Conservation (phyloP, 2,797 vertebrate genomes). For the Pantherophis vulpinus region DNA sequence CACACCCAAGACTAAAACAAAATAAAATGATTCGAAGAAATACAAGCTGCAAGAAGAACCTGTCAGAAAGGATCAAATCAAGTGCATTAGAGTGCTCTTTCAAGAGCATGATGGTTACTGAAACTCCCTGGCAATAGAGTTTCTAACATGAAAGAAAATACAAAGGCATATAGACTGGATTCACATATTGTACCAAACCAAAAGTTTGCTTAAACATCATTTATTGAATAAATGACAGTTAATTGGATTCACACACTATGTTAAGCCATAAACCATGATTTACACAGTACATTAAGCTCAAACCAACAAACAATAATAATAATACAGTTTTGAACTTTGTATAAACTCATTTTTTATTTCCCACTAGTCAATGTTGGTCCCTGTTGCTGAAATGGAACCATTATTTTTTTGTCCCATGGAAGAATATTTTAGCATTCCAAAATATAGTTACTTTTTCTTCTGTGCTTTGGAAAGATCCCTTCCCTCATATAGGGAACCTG, state of each 20-base stretch:
- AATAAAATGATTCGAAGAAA: background rate
- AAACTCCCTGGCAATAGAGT: background rate
- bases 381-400: background rate
- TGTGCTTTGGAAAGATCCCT: background rate
- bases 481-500: background rate
- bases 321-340: background rate
- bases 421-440: background rate
- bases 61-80: background rate
- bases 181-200: background rate
- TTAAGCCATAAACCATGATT: background rate
- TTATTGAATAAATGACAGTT: background rate
- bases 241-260: background rate
- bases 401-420: background rate
- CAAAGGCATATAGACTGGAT: background rate
- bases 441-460: background rate
- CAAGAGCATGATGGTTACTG: background rate
- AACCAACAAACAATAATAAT: background rate
- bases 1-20: background rate
- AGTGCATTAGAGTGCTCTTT: background rate
- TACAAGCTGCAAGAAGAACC: background rate
- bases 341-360: background rate
- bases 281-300: background rate
- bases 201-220: background rate
- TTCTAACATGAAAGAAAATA: background rate
- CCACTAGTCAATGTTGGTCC: background rate